Evolutionary conservation across 2,797 vertebrate species (phyloP).

Genomic region (Gobionotothen gibberifrons): DNA sequence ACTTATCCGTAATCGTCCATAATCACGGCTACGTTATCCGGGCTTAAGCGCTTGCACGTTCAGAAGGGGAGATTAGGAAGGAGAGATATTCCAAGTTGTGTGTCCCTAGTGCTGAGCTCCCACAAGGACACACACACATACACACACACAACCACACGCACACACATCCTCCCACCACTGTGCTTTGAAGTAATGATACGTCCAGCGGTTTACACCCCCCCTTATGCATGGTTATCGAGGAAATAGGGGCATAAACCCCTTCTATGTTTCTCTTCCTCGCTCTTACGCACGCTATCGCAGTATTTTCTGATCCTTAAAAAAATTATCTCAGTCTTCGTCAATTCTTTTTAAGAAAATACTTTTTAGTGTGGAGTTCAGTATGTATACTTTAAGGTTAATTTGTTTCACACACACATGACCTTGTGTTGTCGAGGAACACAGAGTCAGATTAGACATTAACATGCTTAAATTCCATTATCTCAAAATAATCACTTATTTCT

Average conservation of each 20-base stretch:
- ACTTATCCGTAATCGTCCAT: constrained; percentile 84
- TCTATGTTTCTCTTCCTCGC: constrained; percentile 13
- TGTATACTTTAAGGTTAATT: not conserved
- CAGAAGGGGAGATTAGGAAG: constrained; percentile 77
- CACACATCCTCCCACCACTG: constrained; percentile 24
- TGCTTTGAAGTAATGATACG: constrained; percentile 66
- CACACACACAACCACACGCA: constrained; percentile 18
- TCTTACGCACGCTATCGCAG: not conserved
- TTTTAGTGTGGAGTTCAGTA: not conserved
- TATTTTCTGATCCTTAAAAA: not conserved
- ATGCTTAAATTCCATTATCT: too few relatives aligned
- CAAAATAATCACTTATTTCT: too few relatives aligned
- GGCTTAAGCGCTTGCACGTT: constrained; percentile 81
- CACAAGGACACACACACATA: constrained; percentile 37
- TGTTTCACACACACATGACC: not conserved
- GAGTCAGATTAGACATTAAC: not conserved
- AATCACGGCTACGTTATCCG: constrained; percentile 82
- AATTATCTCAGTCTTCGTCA: not conserved
- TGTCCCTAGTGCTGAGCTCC: constrained; percentile 55
- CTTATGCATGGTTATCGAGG: constrained; percentile 68
- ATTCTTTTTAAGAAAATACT: not conserved
- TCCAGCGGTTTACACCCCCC: constrained; percentile 56
- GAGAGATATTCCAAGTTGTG: constrained; percentile 77
- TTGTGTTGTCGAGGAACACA: not conserved
- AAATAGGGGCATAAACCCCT: constrained; percentile 64